These are phyloP conservation scores for Antheraea assamensis DNA, from an alignment of 2,888 invertebrate genomes.

Conservation along the genomic window DNA sequence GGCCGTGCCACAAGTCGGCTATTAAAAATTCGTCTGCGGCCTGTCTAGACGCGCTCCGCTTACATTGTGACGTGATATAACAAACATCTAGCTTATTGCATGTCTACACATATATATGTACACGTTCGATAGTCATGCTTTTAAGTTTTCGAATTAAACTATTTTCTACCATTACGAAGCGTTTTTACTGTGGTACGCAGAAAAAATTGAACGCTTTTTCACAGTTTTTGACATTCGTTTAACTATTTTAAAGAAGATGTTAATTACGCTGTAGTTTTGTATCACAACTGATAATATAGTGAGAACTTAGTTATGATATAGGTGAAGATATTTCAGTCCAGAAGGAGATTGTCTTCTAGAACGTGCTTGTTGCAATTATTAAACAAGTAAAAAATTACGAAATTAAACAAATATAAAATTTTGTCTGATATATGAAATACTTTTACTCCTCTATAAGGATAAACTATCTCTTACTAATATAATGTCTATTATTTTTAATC, in stretches of 20 bases:
- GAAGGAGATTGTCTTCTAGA: too few species aligned
- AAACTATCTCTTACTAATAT: neutral
- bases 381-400: neutral
- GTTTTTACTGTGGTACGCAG: neutral
- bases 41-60: constrained; percentile 71
- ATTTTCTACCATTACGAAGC: neutral
- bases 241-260: neutral
- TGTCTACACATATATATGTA: constrained; percentile 9
- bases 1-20: constrained; percentile 24
- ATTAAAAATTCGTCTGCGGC: constrained; percentile 75
- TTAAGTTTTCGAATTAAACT: neutral
- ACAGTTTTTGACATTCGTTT: neutral
- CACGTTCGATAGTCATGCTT: neutral
- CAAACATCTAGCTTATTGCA: constrained; percentile 50
- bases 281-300: neutral
- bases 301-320: neutral
- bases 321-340: too few species aligned
- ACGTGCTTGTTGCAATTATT: neutral
- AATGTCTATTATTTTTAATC: neutral
- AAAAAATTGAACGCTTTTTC: neutral
- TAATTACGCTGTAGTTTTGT: neutral
- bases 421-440: too few species aligned
- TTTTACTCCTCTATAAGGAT: neutral
- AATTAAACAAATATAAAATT: too few species aligned
- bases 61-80: constrained; percentile 58